A percentile compares a stretch with the other conserved stretches of the same genome.
Evolutionary conservation across 1,140 invertebrate species (phyloP).

Genomic region (Heliconius himera): DNA sequence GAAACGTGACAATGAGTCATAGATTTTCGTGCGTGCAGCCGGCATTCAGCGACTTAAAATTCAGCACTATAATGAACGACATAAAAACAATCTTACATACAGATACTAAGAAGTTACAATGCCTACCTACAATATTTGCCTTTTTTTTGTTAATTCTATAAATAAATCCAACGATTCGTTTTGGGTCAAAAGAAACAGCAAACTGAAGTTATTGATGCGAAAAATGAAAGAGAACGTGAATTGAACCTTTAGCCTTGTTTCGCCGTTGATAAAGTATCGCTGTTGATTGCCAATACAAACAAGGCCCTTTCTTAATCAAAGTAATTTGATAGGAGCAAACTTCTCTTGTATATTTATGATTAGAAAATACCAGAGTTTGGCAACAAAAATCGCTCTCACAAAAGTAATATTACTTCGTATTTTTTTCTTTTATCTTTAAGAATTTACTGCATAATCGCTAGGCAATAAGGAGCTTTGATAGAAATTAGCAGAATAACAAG

Average conservation of each 20-base stretch:
- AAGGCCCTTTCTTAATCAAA: conserved; percentile 15
- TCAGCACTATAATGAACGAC: too few relatives aligned
- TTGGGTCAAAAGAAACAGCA: not conserved
- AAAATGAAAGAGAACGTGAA: conserved; percentile 22
- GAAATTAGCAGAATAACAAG: too few relatives aligned
- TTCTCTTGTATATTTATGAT: not conserved
- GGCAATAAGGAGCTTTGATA: too few relatives aligned
- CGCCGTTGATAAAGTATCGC: conserved; percentile 12
- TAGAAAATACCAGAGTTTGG: not conserved
- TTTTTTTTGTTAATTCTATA: not conserved
- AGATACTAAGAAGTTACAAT: too few relatives aligned
- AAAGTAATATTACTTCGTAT: not conserved
- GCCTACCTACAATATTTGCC: too few relatives aligned
- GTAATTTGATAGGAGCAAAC: not conserved
- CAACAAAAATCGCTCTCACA: not conserved
- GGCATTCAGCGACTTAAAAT: too few relatives aligned
- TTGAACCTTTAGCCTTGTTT: conserved; percentile 16
- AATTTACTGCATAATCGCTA: too few relatives aligned
- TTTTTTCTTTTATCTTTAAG: not conserved
- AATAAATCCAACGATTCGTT: not conserved
- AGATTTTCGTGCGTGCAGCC: too few relatives aligned
- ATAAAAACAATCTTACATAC: too few relatives aligned
- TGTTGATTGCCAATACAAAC: conserved; percentile 21
- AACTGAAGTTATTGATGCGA: conserved; percentile 24
- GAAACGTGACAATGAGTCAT: too few relatives aligned